Evolutionary conservation across 2,797 vertebrate species (phyloP).

Genomic region (Hemibagrus guttatus): DNA sequence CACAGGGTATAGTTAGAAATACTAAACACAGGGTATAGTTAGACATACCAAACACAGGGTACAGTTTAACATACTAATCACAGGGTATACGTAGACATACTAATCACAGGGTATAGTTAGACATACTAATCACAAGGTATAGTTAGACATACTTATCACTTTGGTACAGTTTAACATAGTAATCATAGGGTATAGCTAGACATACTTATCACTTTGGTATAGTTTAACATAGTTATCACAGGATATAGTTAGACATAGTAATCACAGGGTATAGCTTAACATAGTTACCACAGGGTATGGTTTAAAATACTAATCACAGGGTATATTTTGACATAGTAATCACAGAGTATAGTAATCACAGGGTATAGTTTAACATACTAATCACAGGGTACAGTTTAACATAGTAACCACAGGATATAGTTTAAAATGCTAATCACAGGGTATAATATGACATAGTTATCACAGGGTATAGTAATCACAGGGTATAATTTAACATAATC

Average conservation of each 20-base stretch:
- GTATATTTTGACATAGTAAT: not conserved
- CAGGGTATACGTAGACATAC: not conserved
- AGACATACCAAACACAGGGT: not conserved
- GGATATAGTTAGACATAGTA: not conserved
- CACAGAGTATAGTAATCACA: not conserved
- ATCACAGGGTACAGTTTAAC: too few relatives aligned
- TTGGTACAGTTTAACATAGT: not conserved
- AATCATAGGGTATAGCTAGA: not conserved
- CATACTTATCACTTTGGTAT: too few relatives aligned
- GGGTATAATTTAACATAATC: too few relatives aligned
- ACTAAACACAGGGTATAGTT: not conserved
- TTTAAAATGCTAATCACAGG: too few relatives aligned
- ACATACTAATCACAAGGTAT: not conserved
- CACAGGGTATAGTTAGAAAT: too few relatives aligned
- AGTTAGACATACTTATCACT: not conserved
- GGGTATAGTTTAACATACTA: too few relatives aligned
- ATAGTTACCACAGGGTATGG: not conserved
- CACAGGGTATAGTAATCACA: not conserved
- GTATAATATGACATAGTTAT: too few relatives aligned
- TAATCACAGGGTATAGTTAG: not conserved
- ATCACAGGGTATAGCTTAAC: not conserved
- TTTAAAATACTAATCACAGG: not conserved
- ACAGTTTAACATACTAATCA: not conserved
- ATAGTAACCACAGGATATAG: too few relatives aligned
- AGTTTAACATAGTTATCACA: too few relatives aligned